Base-by-base conservation (phyloP, 2,888 invertebrate genomes). In the Polyommatus icarus region DNA sequence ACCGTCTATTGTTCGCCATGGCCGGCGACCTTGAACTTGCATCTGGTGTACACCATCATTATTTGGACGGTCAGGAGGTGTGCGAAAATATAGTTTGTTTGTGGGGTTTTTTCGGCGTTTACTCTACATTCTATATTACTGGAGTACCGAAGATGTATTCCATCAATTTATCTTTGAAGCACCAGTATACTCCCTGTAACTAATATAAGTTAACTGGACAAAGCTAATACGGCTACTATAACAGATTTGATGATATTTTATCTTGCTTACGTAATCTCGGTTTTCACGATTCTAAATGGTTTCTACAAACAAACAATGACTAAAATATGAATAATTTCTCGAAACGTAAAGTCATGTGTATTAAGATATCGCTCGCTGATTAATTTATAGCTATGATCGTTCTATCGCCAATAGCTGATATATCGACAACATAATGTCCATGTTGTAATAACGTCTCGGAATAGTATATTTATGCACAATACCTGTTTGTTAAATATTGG, bases 401-500 rank as follows among this genome's bases (percentile, higher is more conserved):
- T 54, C 54, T 54, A 54, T 5, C 54, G 54, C 54, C 54, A 54
- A 54, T 54, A 5, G 5, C 5, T 54, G 18, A 18, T 5, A 54
- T 5, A 5, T 59, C 15, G 20, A 8, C 20, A 18, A 2, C 59
- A 54, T 18, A 54, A 46, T 46, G 46, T 46, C 46, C 46, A 46
- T 46, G 46, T 46, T 46, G 46, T 46, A 57, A 20, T 20, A 67
- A 29, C 29, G 61, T 67, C 24, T 67, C 12, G 5, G 59, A 8
- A 20, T 59, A 7, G 59, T 67, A 15, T 67, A 67, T 67, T 61
- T 24, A 67, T 67, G 61, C 61, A 29, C 61, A 29, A 67, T 67
- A 67, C 24, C 61, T 67, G 61, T 67, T 67, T 12, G 24, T 67
- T 29, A 67, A 67, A 67, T 29, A 67, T 67, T 29, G 61, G 61